A percentile compares a stretch with the other conserved stretches of the same genome.
phyloP scores from a whole-genome alignment of 2,888 invertebrate species.

The Boloria selene region DNA sequence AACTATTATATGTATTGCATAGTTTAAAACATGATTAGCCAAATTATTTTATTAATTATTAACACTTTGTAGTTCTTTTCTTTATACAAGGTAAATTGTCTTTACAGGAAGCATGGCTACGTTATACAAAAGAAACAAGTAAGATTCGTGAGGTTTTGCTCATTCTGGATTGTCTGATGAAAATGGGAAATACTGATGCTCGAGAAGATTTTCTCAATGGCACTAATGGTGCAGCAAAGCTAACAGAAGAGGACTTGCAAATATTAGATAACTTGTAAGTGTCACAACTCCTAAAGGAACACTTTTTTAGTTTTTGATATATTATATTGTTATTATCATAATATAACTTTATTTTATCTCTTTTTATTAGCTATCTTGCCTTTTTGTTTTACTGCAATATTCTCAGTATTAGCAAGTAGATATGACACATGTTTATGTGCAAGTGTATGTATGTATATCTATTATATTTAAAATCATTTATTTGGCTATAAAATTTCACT shows the following conservation, averaged over 20 bases:
- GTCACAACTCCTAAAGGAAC: not conserved
- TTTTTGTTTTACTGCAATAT: too few species aligned
- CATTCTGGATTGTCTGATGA: slow-evolving; percentile 89
- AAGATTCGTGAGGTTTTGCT: slow-evolving; percentile 89
- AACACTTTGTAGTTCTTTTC: not conserved
- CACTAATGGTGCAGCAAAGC: slow-evolving; percentile 90
- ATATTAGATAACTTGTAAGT: slow-evolving; percentile 87
- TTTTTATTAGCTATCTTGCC: too few species aligned
- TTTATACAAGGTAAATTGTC: not conserved
- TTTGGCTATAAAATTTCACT: too few species aligned
- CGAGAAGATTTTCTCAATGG: slow-evolving; percentile 93
- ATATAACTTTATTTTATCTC: too few species aligned
- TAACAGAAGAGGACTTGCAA: slow-evolving; percentile 89
- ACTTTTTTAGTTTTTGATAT: not conserved
- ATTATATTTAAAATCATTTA: too few species aligned
- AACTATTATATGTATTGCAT: too few species aligned
- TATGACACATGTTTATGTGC: too few species aligned
- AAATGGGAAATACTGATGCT: slow-evolving; percentile 87
- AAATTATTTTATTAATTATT: too few species aligned
- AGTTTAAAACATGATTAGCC: too few species aligned
- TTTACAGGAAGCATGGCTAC: slow-evolving; percentile 84
- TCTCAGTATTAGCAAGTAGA: too few species aligned
- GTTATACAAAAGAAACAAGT: slow-evolving; percentile 89
- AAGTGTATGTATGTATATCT: too few species aligned
- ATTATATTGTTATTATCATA: too few species aligned